Evolutionary conservation across 2,888 invertebrate species (phyloP), one percentile per base, ranked within the genome.

Genomic region (Pocota personata): DNA sequence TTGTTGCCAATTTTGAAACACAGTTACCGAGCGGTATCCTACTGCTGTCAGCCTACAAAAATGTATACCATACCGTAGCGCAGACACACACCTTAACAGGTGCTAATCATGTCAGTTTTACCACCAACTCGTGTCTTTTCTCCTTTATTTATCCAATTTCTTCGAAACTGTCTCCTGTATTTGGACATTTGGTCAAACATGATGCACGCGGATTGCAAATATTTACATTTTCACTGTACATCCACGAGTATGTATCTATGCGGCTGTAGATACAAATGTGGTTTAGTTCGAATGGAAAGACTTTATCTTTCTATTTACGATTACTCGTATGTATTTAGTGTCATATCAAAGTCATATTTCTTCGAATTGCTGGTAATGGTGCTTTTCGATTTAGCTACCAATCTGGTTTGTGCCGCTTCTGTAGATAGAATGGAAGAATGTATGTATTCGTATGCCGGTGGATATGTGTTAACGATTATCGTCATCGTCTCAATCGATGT

Each of bases 61-160:
- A 46, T 16, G n/a, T 35, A 52, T 21, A 55, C 58, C 14, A 30
- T 37, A 50, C 43, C 52, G 10, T 16, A 69, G 5, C 14, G 40
- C 32, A 10, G 6, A 8, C 40, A 30, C 12, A 37, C 76, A 77
- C 69, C 82, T 66, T 67, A 84, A 75, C 75, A 80, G 69, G 84
- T 84, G 84, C 71, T 80, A 84, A 84, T 80, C 80, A 84, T 84
- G 84, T 64, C 83, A 58, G 37, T 55, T 67, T 40, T 46, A 48
- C 24, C 24, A 24, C 14, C 57, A 46, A 35, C 50, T 14, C 35
- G 14, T 64, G 24, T 27, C 75, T 73, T 66, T 64, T 69, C 83
- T 67, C 73, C 62, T 83, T 40, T 67, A 73, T 83, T 79, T 83
- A 75, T 80, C 10, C 27, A 64, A 80, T 80, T 84, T 76, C 69